These are phyloP conservation scores for Phaedon cochleariae DNA, from an alignment of 2,888 invertebrate genomes.

Conservation along the genomic window DNA sequence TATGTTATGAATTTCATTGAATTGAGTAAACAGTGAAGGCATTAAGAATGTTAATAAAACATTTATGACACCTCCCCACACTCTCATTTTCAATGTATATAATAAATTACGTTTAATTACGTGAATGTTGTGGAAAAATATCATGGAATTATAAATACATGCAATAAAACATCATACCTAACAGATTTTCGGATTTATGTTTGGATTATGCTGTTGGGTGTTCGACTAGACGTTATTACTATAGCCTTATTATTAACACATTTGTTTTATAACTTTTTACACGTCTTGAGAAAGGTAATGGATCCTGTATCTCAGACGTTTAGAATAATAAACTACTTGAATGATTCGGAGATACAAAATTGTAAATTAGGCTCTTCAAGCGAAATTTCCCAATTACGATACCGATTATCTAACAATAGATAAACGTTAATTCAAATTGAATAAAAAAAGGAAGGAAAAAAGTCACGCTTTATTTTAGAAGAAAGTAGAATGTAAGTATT, in stretches of 20 bases:
- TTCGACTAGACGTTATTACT: neutral
- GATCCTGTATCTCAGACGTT: neutral
- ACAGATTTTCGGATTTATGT: slow-evolving; percentile 2
- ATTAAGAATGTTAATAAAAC: slow-evolving; percentile 19
- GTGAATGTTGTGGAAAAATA: slow-evolving; percentile 16
- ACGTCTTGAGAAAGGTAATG: slow-evolving; percentile 15
- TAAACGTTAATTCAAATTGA: no score
- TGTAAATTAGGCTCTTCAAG: no score
- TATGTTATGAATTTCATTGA: slow-evolving; percentile 4
- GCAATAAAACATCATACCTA: slow-evolving; percentile 9
- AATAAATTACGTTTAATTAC: slow-evolving; percentile 24
- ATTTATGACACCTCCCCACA: slow-evolving; percentile 11
- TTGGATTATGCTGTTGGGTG: neutral
- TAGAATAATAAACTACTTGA: no score
- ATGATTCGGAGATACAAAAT: no score
- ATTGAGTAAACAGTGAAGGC: slow-evolving; percentile 21
- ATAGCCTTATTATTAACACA: slow-evolving; percentile 14
- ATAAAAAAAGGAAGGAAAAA: no score
- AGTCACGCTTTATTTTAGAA: no score
- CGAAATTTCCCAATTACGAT: no score
- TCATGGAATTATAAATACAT: slow-evolving; percentile 26
- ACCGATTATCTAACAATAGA: no score
- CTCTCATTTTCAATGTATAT: slow-evolving; percentile 24
- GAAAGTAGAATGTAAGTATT: no score
- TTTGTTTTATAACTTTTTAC: slow-evolving; percentile 4